phyloP scores from a whole-genome alignment of 2,113 vertebrate genomes.

The Eptesicus fuscus region DNA sequence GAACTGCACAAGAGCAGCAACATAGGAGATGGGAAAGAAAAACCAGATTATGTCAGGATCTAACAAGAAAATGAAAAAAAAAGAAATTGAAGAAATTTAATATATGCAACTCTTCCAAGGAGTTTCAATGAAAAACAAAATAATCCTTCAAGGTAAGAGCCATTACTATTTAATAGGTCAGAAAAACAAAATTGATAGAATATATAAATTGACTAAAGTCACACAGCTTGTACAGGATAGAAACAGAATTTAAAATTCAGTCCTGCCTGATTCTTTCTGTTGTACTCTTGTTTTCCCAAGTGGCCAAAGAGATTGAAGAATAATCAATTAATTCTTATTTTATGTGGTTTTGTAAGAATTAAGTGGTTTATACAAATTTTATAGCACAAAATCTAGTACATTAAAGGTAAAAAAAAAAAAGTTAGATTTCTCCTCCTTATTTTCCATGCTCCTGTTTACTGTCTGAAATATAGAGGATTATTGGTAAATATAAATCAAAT shows the following conservation, averaged over 20 bases:
- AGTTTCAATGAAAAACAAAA: neutral
- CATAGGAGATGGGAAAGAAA: neutral
- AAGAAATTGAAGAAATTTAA: neutral
- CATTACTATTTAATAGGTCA: neutral
- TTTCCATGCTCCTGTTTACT: neutral
- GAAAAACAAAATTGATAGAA: neutral
- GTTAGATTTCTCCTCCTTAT: neutral
- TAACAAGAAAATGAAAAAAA: neutral
- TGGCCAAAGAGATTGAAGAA: neutral
- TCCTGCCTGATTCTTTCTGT: neutral
- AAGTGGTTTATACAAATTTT: neutral
- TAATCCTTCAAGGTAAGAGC: neutral
- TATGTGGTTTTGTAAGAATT: neutral
- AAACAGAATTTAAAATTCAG: neutral
- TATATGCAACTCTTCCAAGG: neutral
- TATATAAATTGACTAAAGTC: neutral
- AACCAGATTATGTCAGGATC: neutral
- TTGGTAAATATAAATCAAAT: neutral
- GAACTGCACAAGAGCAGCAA: neutral
- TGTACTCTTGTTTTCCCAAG: neutral
- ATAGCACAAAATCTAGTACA: neutral
- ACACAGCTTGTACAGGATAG: neutral
- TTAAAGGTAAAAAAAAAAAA: neutral
- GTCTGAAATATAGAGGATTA: neutral
- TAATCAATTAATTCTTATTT: neutral